Evolutionary conservation across 2,113 vertebrate species (phyloP).

Genomic region (Cairina moschata): DNA sequence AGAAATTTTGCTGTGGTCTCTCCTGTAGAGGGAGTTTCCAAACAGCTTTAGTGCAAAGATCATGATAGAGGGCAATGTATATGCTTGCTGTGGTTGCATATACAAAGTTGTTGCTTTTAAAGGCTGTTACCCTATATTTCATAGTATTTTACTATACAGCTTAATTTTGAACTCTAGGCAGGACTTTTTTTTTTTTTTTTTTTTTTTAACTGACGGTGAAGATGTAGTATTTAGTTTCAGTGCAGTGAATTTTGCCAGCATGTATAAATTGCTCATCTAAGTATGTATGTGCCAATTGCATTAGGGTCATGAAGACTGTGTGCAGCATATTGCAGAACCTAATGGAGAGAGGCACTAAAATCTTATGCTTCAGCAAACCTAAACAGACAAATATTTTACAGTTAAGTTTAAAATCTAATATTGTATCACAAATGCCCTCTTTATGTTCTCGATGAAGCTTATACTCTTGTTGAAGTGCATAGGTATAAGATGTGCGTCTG

Average conservation of each 20-base stretch:
- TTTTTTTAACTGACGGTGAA: background rate
- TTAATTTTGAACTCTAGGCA: background rate
- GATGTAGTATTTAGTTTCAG: background rate
- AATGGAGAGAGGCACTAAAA: background rate
- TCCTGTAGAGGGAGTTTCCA: too few relatives aligned
- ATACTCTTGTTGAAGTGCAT: background rate
- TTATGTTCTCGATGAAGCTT: background rate
- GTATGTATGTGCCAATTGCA: background rate
- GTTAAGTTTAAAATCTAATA: background rate
- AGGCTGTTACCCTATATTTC: background rate
- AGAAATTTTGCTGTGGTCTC: background rate
- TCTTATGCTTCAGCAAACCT: background rate
- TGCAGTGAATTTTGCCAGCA: background rate
- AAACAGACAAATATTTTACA: background rate
- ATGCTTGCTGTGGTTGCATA: background rate
- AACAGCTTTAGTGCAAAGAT: background rate
- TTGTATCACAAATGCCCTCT: background rate
- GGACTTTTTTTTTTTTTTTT: background rate
- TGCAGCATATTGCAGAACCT: background rate
- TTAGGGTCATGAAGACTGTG: background rate
- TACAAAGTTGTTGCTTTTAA: background rate
- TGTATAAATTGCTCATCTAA: background rate
- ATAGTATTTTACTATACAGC: background rate
- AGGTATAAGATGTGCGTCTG: background rate
- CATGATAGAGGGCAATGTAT: background rate